Base-by-base conservation (phyloP, 2,888 invertebrate species). In the Phortica magna region DNA sequence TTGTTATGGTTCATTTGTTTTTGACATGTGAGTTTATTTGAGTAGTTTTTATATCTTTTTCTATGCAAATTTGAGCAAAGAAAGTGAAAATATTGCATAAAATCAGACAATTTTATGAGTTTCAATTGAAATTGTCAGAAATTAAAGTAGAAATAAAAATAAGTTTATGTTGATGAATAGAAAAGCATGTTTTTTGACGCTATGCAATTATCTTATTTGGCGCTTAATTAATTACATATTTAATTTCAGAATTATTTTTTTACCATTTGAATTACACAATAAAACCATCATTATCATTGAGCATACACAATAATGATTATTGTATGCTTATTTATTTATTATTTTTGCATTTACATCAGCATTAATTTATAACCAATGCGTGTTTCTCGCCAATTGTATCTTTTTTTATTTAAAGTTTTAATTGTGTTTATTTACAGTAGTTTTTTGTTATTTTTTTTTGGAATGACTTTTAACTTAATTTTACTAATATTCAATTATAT, bases 191-290 rank as follows among this genome's bases (percentile, higher is more conserved):
- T 17, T 48, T 48, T 9, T 73, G 22, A 72, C 43, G 17, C 55
- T 43, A 17, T 65, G 9, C 48, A 48, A 77, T 72, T 76, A 76
- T 65, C 10, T 65, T 9, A 14, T 19, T 65, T 43, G 68, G 72
- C 76, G 74, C 71, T 43, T 59, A 83, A 83, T 79, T 74, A 83
- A 79, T 64, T 75, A 75, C 68, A 48, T 72, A 74, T 80, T 80
- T 75, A 61, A 79, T 78, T 78, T 65, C 73, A 79, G 31, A 31
- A 14, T 48, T 0, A 6, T 48, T 48, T 9, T 48, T 48, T 14
- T 48, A 9, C 7, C 10, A 9, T 48, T 48, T 48, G 48, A 48
- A 48, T 48, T 48, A 48, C 14, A 48, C 14, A 6, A 48, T 48
- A 48, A 48, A 48, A 48, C 7, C 3, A 14, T 9, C 48, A 14